Evolutionary conservation across 1,140 invertebrate genomes (phyloP), one percentile per base, ranked within the genome.

Genomic region (Frieseomelitta varia): DNA sequence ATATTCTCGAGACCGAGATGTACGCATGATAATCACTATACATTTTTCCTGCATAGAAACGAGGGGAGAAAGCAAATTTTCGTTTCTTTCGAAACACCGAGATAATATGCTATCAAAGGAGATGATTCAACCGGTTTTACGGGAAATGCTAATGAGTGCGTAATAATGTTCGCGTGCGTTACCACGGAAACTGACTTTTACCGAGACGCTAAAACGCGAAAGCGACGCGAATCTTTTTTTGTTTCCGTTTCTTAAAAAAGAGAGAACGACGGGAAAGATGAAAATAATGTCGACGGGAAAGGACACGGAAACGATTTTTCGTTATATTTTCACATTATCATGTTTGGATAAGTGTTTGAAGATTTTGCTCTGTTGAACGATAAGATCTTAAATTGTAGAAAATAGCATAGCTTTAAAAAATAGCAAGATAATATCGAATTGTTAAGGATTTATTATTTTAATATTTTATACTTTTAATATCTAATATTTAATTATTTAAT

Each of bases 121-220:
- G 34, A 24, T 34, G 58, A 77, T 77, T 77, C 27, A 51, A n/a
- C 55, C 24, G 10, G 24, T 15, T 39, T 65, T 34, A 12, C 34
- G 30, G 55, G 27, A 65, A 77, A 77, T 47, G 47, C 58, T 63
- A 77, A 77, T 65, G 75, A 77, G 39, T 30, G n/a, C n/a, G n/a
- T n/a, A n/a, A n/a, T n/a, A n/a, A n/a, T 47, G 21, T 39, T 61
- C 75, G 21, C 56, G 39, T 51, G 34, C 17, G 53, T 56, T 75
- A 58, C 27, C 51, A 19, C 19, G 53, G 73, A 12, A 75, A 58
- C 24, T 24, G 24, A 6, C n/a, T 61, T 61, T 14, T 12, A 61
- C 24, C 58, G 24, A 24, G 24, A 24, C 24, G 58, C 24, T 61
- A 11, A 61, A 14, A 12, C 58, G 58, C 24, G 58, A 12, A 61